Percentiles rank a stretch among this genome's conserved stretches.
These are phyloP conservation scores for Heliangelus exortis DNA, from an alignment of 2,797 vertebrate species.

Conservation along the genomic window DNA sequence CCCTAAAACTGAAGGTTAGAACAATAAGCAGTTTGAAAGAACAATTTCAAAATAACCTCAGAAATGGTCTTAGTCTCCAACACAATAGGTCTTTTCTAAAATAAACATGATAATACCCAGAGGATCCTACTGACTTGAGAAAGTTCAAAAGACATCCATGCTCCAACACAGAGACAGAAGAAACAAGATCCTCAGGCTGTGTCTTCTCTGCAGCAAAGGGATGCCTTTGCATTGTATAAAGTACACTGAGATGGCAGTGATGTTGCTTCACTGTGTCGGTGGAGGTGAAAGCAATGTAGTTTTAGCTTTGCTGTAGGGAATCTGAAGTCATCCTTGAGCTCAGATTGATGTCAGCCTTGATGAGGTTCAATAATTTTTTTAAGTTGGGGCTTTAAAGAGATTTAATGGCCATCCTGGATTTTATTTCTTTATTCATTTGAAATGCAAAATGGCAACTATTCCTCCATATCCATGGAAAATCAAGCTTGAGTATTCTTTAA, in stretches of 20 bases:
- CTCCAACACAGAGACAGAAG: neutral
- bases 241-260: neutral
- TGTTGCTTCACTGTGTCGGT: neutral
- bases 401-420: neutral
- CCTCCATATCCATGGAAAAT: neutral
- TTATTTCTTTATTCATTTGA: neutral
- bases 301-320: neutral
- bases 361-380: neutral
- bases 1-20: slow-evolving; percentile 51
- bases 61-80: slow-evolving; percentile 4
- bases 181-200: neutral
- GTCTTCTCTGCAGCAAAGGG: neutral
- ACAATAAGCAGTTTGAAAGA: slow-evolving; percentile 33
- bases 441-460: neutral
- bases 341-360: neutral
- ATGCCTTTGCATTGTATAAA: neutral
- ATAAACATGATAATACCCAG: slow-evolving; percentile 18
- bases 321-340: neutral
- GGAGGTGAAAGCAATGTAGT: neutral
- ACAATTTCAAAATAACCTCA: slow-evolving; percentile 32
- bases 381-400: neutral
- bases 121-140: slow-evolving; percentile 5
- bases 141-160: slow-evolving; percentile 6
- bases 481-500: neutral
- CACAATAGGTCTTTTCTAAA: slow-evolving; percentile 41